phyloP scores from a whole-genome alignment of 92 coral and sea anemone species.

The Isaurus tuberculatus region DNA sequence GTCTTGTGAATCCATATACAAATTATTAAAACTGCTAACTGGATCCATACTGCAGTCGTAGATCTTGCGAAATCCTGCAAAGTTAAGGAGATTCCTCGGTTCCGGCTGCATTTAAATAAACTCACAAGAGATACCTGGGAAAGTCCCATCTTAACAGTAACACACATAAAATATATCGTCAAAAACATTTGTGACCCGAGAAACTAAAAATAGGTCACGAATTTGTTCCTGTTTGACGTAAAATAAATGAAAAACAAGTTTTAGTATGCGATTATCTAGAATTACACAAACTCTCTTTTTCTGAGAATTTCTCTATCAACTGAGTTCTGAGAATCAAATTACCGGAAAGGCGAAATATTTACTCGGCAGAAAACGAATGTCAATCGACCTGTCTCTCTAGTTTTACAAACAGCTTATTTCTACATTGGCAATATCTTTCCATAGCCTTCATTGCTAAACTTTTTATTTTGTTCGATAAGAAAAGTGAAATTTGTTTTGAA shows the following conservation, averaged over 20 bases:
- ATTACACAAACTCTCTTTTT: background rate
- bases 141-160: background rate
- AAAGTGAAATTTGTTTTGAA: too few species aligned
- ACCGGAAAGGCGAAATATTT: conserved; percentile 15
- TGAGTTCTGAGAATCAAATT: background rate
- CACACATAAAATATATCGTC: background rate
- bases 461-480: too few species aligned
- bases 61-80: background rate
- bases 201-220: background rate
- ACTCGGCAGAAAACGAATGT: too few species aligned
- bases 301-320: background rate
- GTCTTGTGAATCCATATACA: background rate
- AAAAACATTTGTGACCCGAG: background rate
- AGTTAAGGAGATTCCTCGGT: conserved; percentile 14
- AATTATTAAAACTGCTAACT: background rate
- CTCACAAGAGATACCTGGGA: background rate
- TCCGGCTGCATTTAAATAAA: background rate
- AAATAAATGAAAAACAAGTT: conserved; percentile 2
- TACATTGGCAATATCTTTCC: background rate
- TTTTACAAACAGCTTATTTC: background rate
- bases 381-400: background rate
- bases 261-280: background rate
- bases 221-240: conserved; percentile 17
- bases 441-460: too few species aligned
- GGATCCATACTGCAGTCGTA: background rate